Evolutionary conservation across 1,140 invertebrate species (phyloP).

Genomic region (Euschistus heros): DNA sequence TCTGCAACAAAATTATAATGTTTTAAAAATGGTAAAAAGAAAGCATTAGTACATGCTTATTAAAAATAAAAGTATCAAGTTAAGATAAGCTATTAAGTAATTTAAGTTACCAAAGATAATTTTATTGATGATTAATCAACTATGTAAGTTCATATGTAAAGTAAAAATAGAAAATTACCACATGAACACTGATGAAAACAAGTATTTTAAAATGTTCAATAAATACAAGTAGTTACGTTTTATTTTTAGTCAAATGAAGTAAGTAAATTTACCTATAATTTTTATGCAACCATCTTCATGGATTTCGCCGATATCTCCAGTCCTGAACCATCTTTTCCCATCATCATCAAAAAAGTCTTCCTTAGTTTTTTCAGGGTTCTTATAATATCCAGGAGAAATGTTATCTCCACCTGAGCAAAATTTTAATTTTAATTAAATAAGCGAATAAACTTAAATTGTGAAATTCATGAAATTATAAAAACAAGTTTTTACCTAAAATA

Average conservation of each 20-base stretch:
- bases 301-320: conserved; percentile 93
- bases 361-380: conserved; percentile 73
- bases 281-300: conserved; percentile 85
- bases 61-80: too few species aligned
- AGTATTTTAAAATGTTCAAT: background rate
- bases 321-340: conserved; percentile 81
- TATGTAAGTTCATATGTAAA: too few species aligned
- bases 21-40: background rate
- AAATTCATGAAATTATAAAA: conserved; percentile 16
- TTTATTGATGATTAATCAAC: too few species aligned
- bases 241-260: background rate
- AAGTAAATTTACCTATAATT: conserved; percentile 73
- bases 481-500: conserved; percentile 50
- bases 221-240: background rate
- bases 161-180: too few species aligned
- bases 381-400: conserved; percentile 89
- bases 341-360: conserved; percentile 82
- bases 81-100: too few species aligned
- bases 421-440: background rate
- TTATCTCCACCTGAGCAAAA: conserved; percentile 56
- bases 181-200: background rate
- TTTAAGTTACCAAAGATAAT: too few species aligned
- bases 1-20: conserved; percentile 45
- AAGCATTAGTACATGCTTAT: background rate
- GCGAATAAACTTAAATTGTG: background rate